A percentile compares a stretch with the other conserved stretches of the same genome.
Evolutionary conservation across 2,888 invertebrate species (phyloP).

Genomic region (Xestia xanthographa): DNA sequence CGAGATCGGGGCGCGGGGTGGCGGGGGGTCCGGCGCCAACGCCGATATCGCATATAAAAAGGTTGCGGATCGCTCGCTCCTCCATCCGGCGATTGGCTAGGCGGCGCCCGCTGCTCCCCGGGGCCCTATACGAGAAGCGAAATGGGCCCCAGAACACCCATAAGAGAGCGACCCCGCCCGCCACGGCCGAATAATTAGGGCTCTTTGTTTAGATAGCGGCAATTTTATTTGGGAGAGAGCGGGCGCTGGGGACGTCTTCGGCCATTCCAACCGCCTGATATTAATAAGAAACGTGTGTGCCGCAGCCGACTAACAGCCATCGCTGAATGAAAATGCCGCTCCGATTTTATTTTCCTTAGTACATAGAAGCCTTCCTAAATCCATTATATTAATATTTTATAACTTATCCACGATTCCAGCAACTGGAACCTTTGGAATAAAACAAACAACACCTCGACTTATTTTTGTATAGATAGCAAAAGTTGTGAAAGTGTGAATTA

Average conservation of each 20-base stretch:
- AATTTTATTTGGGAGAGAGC: constrained; percentile 91
- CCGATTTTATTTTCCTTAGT: constrained; percentile 73
- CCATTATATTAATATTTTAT: constrained; percentile 49
- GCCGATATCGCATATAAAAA: constrained; percentile 90
- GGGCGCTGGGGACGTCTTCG: constrained; percentile 90
- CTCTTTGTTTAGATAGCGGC: constrained; percentile 92
- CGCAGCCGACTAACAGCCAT: constrained; percentile 75
- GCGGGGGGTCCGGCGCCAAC: constrained; percentile 83
- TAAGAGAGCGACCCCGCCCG: constrained; percentile 93
- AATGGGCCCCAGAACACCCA: constrained; percentile 93
- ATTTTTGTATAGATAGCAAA: constrained; percentile 77
- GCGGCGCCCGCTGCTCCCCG: constrained; percentile 91
- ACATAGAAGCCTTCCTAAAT: constrained; percentile 51
- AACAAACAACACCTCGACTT: constrained; percentile 42
- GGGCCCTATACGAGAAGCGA: constrained; percentile 92
- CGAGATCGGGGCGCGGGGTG: constrained; percentile 77
- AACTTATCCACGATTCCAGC: constrained; percentile 19
- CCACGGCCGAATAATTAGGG: constrained; percentile 92
- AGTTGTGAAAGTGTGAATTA: constrained; percentile 84
- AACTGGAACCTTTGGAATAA: constrained; percentile 21
- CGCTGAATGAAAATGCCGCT: constrained; percentile 72
- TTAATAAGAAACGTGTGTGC: constrained; percentile 90
- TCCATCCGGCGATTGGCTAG: constrained; percentile 92
- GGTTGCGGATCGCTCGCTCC: constrained; percentile 90
- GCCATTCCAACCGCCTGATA: constrained; percentile 88